These are phyloP conservation scores for Micrasema minimum DNA, from an alignment of 1,140 invertebrate genomes.

Conservation along the genomic window DNA sequence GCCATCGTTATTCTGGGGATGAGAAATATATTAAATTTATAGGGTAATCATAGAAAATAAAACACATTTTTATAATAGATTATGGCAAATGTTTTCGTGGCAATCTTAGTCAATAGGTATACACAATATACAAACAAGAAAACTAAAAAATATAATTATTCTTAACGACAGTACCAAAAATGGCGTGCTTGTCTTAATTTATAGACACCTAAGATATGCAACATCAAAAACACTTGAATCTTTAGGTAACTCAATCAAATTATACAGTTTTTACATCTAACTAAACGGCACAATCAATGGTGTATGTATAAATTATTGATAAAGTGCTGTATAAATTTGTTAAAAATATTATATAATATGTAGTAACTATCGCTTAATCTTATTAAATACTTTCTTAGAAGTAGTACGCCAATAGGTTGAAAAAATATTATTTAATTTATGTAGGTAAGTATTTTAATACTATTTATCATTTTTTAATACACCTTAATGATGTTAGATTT, in stretches of 20 bases:
- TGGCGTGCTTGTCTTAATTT: conserved; percentile 15
- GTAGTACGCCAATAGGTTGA: conserved; percentile 40
- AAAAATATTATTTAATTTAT: conserved; percentile 44
- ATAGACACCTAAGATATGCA: conserved; percentile 51
- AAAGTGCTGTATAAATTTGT: conserved; percentile 53
- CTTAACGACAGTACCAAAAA: conserved; percentile 30
- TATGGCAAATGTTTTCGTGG: conserved; percentile 32
- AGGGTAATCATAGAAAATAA: conserved; percentile 6
- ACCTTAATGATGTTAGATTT: neutral
- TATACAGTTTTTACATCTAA: conserved; percentile 41
- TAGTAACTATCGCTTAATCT: conserved; percentile 26
- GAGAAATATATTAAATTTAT: too few relatives aligned
- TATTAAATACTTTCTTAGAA: conserved; percentile 42
- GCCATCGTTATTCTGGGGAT: too few relatives aligned
- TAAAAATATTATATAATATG: conserved; percentile 26
- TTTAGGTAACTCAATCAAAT: conserved; percentile 53
- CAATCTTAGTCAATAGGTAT: conserved; percentile 7
- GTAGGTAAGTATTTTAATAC: neutral
- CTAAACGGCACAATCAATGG: conserved; percentile 41
- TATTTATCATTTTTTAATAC: neutral
- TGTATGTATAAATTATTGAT: conserved; percentile 49
- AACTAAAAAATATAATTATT: conserved; percentile 26
- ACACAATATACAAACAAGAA: conserved; percentile 24
- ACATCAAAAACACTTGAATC: conserved; percentile 53
- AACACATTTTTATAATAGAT: conserved; percentile 33